phyloP scores from a whole-genome alignment of 2,113 vertebrate species.

The Cololabis saira region DNA sequence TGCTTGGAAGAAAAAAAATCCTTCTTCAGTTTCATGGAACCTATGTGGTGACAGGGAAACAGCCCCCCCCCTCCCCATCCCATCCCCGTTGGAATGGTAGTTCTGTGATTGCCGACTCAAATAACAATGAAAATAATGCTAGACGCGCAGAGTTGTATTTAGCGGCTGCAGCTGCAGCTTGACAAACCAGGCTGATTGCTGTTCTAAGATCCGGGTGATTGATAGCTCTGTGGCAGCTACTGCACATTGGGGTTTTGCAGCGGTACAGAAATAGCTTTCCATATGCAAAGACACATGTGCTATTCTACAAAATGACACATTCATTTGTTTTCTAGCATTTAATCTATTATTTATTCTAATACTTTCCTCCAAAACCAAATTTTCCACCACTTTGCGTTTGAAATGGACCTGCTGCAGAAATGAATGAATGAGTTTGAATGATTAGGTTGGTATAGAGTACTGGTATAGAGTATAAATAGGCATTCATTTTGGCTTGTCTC shows the following conservation, averaged over 20 bases:
- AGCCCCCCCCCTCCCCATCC: background rate
- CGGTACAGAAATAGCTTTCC: constrained; percentile 33
- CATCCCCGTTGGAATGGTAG: constrained; percentile 38
- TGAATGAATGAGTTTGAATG: background rate
- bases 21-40: constrained; percentile 47
- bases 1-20: constrained; percentile 33
- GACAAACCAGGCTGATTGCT: constrained; percentile 35
- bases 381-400: background rate
- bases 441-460: no score
- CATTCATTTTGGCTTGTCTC: no score
- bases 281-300: constrained; percentile 5
- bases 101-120: constrained; percentile 59
- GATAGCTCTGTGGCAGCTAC: constrained; percentile 53
- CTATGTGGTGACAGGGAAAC: constrained; percentile 44
- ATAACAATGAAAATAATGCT: constrained; percentile 55
- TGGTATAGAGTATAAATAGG: no score
- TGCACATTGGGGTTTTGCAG: constrained; percentile 36
- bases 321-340: background rate
- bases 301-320: background rate
- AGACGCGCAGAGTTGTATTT: constrained; percentile 40
- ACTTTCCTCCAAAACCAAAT: background rate
- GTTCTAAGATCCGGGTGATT: constrained; percentile 51
- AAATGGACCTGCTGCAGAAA: background rate
- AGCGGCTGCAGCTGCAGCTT: constrained; percentile 44
- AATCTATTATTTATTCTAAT: background rate